Evolutionary conservation across 64 coral and sea anemone genomes (phyloP).

Genomic region (Montipora sp.): DNA sequence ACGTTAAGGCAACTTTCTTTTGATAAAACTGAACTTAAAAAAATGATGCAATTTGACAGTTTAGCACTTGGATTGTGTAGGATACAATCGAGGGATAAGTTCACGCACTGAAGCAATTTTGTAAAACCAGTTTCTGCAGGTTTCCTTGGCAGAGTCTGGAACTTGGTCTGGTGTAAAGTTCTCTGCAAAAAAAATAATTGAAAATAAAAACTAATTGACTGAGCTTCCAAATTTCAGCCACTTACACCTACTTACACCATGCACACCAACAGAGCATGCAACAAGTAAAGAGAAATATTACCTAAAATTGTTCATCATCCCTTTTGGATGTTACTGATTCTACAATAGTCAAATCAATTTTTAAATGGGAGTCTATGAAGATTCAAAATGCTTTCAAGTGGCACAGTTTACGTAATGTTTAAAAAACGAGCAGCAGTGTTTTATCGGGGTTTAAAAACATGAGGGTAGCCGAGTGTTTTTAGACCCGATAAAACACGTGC

Average conservation of each 20-base stretch:
- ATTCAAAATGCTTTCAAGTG: too few relatives aligned
- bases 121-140: slow-evolving; percentile 99
- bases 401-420: too few relatives aligned
- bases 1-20: slow-evolving; percentile 35
- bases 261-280: neutral
- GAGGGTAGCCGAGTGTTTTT: too few relatives aligned
- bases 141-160: slow-evolving; percentile 96
- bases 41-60: neutral
- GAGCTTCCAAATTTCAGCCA: too few relatives aligned
- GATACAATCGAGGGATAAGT: slow-evolving; percentile 98
- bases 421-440: too few relatives aligned
- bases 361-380: too few relatives aligned
- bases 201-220: neutral
- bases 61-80: slow-evolving; percentile 10
- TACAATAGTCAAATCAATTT: too few relatives aligned
- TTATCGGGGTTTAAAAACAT: too few relatives aligned
- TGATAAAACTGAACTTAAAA: neutral
- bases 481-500: too few relatives aligned
- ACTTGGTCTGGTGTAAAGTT: slow-evolving; percentile 95
- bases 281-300: neutral
- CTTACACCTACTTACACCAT: too few relatives aligned
- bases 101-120: slow-evolving; percentile 99
- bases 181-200: slow-evolving; percentile 62
- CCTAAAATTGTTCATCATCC: neutral
- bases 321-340: too few relatives aligned